These are phyloP conservation scores for Antechinus stuartii DNA, from an alignment of 2,113 vertebrate species.

Conservation along the genomic window DNA sequence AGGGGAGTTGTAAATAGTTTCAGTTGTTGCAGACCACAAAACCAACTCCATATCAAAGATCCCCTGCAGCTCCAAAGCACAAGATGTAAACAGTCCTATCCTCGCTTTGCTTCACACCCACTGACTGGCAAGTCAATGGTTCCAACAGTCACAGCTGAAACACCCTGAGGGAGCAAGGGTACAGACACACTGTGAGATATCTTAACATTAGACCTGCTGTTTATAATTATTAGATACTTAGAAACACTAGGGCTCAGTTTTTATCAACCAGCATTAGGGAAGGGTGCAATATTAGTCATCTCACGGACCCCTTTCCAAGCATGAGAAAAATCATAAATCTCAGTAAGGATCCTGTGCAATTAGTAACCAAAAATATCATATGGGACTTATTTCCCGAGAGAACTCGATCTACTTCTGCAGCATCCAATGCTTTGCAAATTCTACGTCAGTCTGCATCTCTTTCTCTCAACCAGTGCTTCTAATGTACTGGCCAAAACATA, in stretches of 20 bases:
- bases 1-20: background rate
- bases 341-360: background rate
- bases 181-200: background rate
- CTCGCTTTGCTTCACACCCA: background rate
- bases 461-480: background rate
- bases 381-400: background rate
- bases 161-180: background rate
- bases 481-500: background rate
- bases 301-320: background rate
- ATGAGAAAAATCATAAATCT: background rate
- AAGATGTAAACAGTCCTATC: background rate
- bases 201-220: background rate
- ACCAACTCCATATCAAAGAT: background rate
- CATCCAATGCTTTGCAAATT: background rate
- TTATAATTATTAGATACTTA: background rate
- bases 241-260: background rate
- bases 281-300: background rate
- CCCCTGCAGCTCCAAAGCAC: background rate
- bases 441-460: background rate
- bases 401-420: background rate
- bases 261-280: background rate
- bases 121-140: background rate
- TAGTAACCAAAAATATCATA: background rate
- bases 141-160: background rate
- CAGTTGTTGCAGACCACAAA: conserved; percentile 4